Conservation (phyloP, 2,888 invertebrate species). For the Mesorhabditis spiculigera region DNA sequence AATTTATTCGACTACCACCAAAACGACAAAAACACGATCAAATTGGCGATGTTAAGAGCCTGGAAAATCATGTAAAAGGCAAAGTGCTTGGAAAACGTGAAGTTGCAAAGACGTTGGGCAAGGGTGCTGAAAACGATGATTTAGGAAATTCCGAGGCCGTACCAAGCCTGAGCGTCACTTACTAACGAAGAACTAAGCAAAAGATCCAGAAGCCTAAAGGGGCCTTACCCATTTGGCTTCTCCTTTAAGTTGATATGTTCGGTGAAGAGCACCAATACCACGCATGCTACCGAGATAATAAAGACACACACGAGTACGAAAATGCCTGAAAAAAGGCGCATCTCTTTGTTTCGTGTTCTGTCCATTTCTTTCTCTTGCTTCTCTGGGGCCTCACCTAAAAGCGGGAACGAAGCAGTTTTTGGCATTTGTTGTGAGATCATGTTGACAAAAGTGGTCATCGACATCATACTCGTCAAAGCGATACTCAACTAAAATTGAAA, state of each 20-base stretch:
- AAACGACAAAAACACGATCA: constrained; percentile 1
- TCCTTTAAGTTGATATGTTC: not conserved
- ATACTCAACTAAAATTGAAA: not conserved
- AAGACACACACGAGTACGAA: not conserved
- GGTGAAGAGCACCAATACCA: not conserved
- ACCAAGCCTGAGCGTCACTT: no score
- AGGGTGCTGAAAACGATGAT: not conserved
- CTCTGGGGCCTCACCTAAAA: not conserved
- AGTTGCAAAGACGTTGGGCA: not conserved
- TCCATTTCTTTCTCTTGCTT: not conserved
- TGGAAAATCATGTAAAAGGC: not conserved
- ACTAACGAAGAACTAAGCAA: no score
- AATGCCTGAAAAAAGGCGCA: not conserved
- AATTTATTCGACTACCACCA: not conserved
- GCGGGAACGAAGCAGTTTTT: not conserved
- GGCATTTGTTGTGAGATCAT: not conserved
- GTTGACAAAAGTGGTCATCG: constrained; percentile 1
- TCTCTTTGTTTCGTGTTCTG: not conserved
- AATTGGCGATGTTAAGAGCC: not conserved
- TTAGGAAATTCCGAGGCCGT: not conserved
- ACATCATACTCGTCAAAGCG: constrained; percentile 6
- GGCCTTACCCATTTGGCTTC: not conserved
- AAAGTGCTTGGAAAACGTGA: not conserved
- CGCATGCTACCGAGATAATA: not conserved
- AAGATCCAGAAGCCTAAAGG: no score